These are phyloP conservation scores for Urosaurus nigricauda DNA, from an alignment of 2,797 vertebrate genomes.

Conservation along the genomic window DNA sequence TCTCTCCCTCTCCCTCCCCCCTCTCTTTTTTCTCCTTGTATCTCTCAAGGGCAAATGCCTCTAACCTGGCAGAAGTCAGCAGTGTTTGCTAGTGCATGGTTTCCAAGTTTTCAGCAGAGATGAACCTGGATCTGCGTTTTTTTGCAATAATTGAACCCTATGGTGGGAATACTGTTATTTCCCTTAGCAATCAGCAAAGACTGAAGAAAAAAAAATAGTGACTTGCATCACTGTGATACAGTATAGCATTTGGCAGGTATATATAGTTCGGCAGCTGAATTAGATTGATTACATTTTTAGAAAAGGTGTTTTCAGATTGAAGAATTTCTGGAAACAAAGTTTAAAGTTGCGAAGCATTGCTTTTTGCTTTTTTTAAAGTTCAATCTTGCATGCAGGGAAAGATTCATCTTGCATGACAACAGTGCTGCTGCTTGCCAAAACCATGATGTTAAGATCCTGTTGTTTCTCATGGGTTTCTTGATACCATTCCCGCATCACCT, in stretches of 20 bases:
- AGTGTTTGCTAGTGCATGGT: constrained; percentile 81
- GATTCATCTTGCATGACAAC: constrained; percentile 99
- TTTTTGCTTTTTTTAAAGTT: constrained; percentile 85
- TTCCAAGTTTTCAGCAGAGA: constrained; percentile 78
- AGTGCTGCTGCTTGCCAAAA: constrained; percentile 98
- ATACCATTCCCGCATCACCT: constrained; percentile 99
- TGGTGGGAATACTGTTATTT: constrained; percentile 78
- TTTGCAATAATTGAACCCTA: constrained; percentile 78
- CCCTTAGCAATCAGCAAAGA: constrained; percentile 82
- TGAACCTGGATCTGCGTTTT: constrained; percentile 77
- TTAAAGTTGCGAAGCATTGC: constrained; percentile 68
- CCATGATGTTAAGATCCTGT: constrained; percentile 98
- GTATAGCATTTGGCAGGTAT: constrained; percentile 82
- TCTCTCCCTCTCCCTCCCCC: constrained; percentile 58
- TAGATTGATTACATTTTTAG: constrained; percentile 76
- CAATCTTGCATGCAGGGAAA: constrained; percentile 98
- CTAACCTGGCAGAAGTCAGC: constrained; percentile 79
- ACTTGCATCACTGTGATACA: constrained; percentile 80
- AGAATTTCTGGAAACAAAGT: constrained; percentile 78
- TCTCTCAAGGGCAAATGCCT: constrained; percentile 78
- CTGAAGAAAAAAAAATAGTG: constrained; percentile 72
- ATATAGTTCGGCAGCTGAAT: constrained; percentile 79
- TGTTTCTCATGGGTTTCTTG: constrained; percentile 98
- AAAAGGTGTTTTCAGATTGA: constrained; percentile 81
- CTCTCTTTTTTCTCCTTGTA: constrained; percentile 58